Conservation (phyloP, 2,113 vertebrate species). For the Carassius carassius region DNA sequence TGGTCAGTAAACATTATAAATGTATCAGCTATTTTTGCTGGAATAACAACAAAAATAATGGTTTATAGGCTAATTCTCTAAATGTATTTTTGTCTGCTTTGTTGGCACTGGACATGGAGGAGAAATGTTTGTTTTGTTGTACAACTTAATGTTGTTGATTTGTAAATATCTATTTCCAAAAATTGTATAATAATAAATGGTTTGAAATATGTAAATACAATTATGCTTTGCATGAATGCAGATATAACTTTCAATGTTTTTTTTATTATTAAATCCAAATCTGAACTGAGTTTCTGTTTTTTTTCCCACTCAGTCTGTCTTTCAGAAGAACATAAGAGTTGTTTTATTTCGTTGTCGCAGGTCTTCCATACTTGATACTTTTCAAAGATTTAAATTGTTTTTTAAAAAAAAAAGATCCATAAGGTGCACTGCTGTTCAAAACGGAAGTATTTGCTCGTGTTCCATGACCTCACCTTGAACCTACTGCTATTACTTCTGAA, state of each 20-base stretch:
- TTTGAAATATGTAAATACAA: slow-evolving; percentile 41
- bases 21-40: not conserved
- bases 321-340: not conserved
- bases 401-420: not conserved
- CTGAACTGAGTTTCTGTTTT: not conserved
- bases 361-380: not conserved
- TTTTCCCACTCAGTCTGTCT: not conserved
- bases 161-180: slow-evolving; percentile 57
- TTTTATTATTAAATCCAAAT: not conserved
- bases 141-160: slow-evolving; percentile 47
- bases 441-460: not conserved
- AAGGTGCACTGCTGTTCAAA: not conserved
- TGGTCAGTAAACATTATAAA: slow-evolving; percentile 7
- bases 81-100: slow-evolving; percentile 8
- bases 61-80: slow-evolving; percentile 14
- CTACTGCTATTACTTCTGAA: not conserved
- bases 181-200: slow-evolving; percentile 47
- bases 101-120: slow-evolving; percentile 4
- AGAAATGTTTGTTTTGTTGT: slow-evolving; percentile 41
- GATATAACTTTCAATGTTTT: slow-evolving; percentile 9
- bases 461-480: not conserved
- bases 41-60: slow-evolving; percentile 28
- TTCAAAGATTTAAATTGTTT: not conserved
- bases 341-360: not conserved
- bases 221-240: slow-evolving; percentile 17